Conservation (phyloP, 1,140 invertebrate species). For the Lepidurus packardi region DNA sequence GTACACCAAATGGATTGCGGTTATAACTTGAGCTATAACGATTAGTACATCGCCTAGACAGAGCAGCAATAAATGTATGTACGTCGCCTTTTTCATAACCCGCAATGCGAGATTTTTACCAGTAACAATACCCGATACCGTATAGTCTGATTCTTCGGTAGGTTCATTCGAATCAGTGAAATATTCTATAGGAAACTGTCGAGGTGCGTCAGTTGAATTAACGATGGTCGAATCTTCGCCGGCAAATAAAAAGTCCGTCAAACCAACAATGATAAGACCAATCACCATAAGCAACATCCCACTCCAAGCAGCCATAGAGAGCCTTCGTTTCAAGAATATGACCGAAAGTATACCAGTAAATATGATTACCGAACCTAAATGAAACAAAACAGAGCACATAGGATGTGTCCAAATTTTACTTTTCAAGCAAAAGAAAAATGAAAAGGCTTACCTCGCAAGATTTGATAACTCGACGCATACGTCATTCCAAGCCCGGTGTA, state of each 20-base stretch:
- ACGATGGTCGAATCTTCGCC: constrained; percentile 42
- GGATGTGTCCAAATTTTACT: too few relatives aligned
- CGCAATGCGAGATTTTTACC: neutral
- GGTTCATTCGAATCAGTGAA: too few relatives aligned
- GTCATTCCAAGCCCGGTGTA: neutral
- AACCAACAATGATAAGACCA: neutral
- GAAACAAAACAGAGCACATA: neutral
- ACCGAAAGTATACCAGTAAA: neutral
- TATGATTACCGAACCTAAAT: neutral
- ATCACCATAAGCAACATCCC: neutral
- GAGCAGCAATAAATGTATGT: neutral
- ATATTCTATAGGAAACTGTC: too few relatives aligned
- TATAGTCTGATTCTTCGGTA: neutral
- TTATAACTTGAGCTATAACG: constrained; percentile 81
- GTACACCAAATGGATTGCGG: constrained; percentile 83
- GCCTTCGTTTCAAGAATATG: neutral
- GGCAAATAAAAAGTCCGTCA: neutral
- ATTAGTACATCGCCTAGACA: constrained; percentile 76
- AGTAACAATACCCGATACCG: neutral
- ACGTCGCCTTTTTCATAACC: neutral
- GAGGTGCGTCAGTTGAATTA: constrained; percentile 69
- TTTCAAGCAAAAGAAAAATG: neutral
- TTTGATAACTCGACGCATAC: neutral
- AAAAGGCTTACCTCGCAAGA: neutral
- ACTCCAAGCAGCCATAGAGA: neutral